phyloP scores from a whole-genome alignment of 2,113 vertebrate genomes.

The Pavo muticus region DNA sequence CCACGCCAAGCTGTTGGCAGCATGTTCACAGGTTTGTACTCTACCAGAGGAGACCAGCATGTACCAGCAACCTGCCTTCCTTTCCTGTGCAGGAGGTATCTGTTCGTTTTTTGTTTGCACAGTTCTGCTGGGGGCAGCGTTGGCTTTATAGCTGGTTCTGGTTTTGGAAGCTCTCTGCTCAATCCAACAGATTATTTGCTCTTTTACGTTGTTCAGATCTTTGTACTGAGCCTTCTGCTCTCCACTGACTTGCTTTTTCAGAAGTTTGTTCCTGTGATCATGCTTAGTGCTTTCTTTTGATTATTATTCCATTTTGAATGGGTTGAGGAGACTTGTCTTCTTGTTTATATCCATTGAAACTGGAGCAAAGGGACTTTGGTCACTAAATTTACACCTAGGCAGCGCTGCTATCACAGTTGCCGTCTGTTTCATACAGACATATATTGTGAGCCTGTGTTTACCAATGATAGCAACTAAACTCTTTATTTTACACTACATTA shows the following conservation, averaged over 20 bases:
- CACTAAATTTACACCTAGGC: not conserved
- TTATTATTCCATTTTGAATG: not conserved
- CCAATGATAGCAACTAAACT: not conserved
- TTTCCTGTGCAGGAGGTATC: not conserved
- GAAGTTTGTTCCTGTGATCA: not conserved
- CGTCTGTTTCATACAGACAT: not conserved
- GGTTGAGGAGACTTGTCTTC: not conserved
- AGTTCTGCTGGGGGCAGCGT: not conserved
- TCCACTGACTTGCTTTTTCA: not conserved
- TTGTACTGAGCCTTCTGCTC: not conserved
- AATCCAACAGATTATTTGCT: not conserved
- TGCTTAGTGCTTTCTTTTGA: not conserved
- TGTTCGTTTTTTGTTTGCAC: not conserved
- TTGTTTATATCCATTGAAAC: conserved; percentile 18
- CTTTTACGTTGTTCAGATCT: rapidly evolving
- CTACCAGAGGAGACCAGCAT: not conserved
- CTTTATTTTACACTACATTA: not conserved
- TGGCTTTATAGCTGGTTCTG: not conserved
- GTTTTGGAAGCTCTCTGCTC: not conserved
- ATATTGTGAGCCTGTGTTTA: not conserved
- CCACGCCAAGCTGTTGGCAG: not conserved
- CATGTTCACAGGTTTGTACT: not conserved
- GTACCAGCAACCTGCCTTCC: rapidly evolving
- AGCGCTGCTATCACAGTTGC: not conserved
- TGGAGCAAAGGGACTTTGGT: not conserved